These are phyloP conservation scores for Bettongia penicillata DNA, from an alignment of 2,113 vertebrate genomes.

Conservation along the genomic window DNA sequence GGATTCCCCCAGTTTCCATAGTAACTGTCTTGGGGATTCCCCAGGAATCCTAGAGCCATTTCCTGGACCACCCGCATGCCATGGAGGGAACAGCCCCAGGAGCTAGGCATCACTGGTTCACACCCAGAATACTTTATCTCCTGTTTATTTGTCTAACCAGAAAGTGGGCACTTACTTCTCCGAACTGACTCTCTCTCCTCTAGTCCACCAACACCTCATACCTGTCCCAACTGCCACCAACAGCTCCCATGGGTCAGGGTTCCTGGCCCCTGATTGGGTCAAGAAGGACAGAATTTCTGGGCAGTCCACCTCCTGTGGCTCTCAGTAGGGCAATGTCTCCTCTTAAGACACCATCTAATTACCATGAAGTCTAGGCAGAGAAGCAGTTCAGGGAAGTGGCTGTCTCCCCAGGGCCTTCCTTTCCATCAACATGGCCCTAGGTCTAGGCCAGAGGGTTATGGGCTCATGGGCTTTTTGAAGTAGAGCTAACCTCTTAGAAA, in stretches of 20 bases:
- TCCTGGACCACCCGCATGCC: background rate
- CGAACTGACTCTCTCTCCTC: background rate
- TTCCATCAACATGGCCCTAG: background rate
- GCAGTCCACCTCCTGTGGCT: background rate
- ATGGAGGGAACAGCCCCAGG: background rate
- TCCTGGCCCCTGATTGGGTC: constrained; percentile 36
- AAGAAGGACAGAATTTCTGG: background rate
- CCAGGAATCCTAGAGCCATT: background rate
- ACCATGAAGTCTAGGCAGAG: background rate
- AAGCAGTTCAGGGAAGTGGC: background rate
- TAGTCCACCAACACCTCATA: background rate
- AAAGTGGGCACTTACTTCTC: background rate
- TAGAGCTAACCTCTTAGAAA: no score
- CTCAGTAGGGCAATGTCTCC: background rate
- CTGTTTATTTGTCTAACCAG: accelerated
- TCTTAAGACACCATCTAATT: background rate
- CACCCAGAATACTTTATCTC: background rate
- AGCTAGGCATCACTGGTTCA: no score
- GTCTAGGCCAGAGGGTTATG: background rate
- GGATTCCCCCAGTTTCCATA: background rate
- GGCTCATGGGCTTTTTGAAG: accelerated
- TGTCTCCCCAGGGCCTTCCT: background rate
- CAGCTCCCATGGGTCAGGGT: background rate
- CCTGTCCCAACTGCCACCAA: constrained; percentile 49
- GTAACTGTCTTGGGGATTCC: background rate